Evolutionary conservation across 2,113 vertebrate genomes (phyloP).

Genomic region (Corythornis vintsioides): DNA sequence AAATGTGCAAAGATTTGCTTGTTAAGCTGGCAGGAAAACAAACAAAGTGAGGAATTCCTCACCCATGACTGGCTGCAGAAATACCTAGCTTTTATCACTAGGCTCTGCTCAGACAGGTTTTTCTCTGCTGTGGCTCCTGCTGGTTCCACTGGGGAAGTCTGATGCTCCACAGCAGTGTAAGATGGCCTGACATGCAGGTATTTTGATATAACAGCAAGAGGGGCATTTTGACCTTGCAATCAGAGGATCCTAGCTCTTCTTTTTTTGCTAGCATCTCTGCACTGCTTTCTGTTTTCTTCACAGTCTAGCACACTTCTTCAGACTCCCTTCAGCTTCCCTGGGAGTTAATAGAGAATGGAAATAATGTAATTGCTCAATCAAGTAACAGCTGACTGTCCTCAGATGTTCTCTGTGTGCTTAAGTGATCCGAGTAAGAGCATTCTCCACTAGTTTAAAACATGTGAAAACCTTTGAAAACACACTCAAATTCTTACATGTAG

Average conservation of each 20-base stretch:
- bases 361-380: not conserved
- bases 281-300: not conserved
- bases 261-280: not conserved
- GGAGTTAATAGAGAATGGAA: slow-evolving; percentile 3
- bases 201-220: not conserved
- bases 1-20: slow-evolving; percentile 9
- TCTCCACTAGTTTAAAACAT: not conserved
- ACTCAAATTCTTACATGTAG: not conserved
- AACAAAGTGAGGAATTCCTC: not conserved
- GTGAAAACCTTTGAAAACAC: not conserved
- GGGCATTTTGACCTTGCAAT: not conserved
- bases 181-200: not conserved
- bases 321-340: not conserved
- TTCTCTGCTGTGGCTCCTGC: not conserved
- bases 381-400: not conserved
- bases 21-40: not conserved
- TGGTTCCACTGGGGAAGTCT: not conserved
- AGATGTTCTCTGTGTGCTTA: not conserved
- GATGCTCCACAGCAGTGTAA: not conserved
- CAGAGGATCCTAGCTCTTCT: not conserved
- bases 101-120: not conserved
- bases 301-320: not conserved
- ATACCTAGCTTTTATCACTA: not conserved
- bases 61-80: not conserved
- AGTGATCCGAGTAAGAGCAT: not conserved